Base-by-base conservation (phyloP, 2,113 vertebrate genomes). In the Poecile atricapillus region DNA sequence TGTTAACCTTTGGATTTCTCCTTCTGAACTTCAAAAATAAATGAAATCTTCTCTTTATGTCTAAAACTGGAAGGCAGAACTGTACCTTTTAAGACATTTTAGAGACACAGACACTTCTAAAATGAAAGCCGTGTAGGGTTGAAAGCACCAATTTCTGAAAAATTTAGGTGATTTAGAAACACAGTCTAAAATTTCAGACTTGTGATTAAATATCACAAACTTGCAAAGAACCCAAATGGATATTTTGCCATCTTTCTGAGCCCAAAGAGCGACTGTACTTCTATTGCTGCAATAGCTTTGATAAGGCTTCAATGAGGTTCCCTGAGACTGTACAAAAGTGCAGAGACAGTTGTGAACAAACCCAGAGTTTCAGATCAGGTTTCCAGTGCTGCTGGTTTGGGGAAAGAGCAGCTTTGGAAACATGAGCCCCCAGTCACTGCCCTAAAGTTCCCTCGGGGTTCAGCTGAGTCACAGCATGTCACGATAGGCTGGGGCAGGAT, bases 1-100 rank as follows among this genome's bases (percentile, higher is more conserved):
- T 56, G 58, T 44, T 85, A 94, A 94, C 83, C 88, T 94, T 95
- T 74, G 83, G 17, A 79, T 94, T 89, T 81, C 73, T 89, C 53
- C 80, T 89, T 65, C 74, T 86, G 33, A 93, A 87, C 44, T 76
- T 90, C 31, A 87, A 89, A 85, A 90, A 83, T 30, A 84, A 87
- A 79, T 53, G 16, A 46, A 46, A 91, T 91, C 27, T 87, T 92
- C 76, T 76, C 33, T 49, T 85, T 77, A 28, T 56, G 19, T 18
- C 71, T 93, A 82, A 83, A 95, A 77, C 16, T 73, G 50, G 56
- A 83, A 95, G 39, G 46, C 46, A 47, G 63, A 87, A 89, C 44
- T 62, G 19, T 31, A 87, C 18, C 41, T 87, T 83, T 76, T 46
- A 73, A 88, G 43, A 70, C 15, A 81, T 56, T 41, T 67, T 78